phyloP scores from a whole-genome alignment of 2,797 vertebrate genomes.

The Nyctibius grandis region DNA sequence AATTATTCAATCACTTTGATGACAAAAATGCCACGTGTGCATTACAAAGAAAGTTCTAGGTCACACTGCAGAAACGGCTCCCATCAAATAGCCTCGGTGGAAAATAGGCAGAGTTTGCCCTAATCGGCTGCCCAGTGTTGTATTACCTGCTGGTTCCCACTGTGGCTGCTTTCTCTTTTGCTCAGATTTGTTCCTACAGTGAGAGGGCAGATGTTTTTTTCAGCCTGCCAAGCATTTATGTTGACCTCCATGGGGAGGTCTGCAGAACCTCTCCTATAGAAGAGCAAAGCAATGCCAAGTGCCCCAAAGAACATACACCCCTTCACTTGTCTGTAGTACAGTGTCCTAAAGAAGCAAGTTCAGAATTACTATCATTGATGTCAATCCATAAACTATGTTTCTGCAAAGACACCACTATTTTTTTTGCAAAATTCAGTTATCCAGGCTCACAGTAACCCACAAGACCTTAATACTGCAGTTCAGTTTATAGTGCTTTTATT shows the following conservation, averaged over 20 bases:
- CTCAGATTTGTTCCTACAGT: background rate
- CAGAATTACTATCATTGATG: background rate
- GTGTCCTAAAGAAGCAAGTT: background rate
- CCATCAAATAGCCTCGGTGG: accelerated
- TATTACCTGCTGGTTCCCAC: background rate
- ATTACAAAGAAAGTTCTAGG: background rate
- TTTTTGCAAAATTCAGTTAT: background rate
- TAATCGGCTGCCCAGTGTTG: background rate
- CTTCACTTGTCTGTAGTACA: accelerated
- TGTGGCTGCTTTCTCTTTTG: background rate
- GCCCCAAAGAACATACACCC: background rate
- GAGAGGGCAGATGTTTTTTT: background rate
- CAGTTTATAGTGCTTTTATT: background rate
- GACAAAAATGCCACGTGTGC: background rate
- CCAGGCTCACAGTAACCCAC: background rate
- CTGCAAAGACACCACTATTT: background rate
- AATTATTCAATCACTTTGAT: background rate
- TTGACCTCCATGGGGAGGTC: background rate
- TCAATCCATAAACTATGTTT: background rate
- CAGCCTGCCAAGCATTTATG: background rate
- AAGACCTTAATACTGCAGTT: background rate
- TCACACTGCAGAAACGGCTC: background rate
- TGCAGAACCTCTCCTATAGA: background rate
- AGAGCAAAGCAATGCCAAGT: background rate
- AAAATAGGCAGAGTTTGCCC: background rate